Evolutionary conservation across 2,113 vertebrate genomes (phyloP).

Genomic region (Corvus hawaiiensis): DNA sequence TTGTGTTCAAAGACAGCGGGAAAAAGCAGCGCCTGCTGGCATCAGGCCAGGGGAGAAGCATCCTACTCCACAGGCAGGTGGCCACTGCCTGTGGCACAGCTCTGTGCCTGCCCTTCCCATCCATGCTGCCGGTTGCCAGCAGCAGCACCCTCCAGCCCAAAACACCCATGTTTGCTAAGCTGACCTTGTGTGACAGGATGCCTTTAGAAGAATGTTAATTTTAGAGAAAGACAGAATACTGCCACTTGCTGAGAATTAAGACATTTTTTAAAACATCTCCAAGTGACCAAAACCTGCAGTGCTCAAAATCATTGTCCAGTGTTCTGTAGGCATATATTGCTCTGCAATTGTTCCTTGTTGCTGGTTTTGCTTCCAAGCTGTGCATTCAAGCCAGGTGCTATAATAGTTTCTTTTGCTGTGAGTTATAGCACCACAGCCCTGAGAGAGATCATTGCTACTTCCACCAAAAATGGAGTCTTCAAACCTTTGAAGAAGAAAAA

Average conservation of each 20-base stretch:
- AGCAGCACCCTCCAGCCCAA: neutral
- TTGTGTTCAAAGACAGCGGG: neutral
- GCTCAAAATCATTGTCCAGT: neutral
- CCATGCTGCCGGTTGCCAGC: accelerated
- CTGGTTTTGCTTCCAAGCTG: neutral
- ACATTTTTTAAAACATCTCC: neutral
- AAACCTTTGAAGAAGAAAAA: neutral
- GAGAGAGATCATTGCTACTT: neutral
- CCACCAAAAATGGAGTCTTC: neutral
- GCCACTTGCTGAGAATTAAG: neutral
- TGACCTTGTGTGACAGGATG: accelerated
- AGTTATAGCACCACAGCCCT: neutral
- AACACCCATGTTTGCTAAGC: neutral
- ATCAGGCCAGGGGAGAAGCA: neutral
- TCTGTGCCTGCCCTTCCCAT: neutral
- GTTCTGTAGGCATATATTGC: neutral
- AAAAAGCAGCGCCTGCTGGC: neutral
- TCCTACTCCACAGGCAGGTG: neutral
- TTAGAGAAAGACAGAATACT: neutral
- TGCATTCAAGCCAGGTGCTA: neutral
- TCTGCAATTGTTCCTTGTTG: neutral
- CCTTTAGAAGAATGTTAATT: neutral
- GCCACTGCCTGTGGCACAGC: neutral
- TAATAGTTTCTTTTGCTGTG: neutral
- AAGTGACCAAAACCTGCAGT: neutral